Evolutionary conservation across 2,888 invertebrate genomes (phyloP), one percentile per base, ranked within the genome.

Genomic region (Chloroclystis v-ata): DNA sequence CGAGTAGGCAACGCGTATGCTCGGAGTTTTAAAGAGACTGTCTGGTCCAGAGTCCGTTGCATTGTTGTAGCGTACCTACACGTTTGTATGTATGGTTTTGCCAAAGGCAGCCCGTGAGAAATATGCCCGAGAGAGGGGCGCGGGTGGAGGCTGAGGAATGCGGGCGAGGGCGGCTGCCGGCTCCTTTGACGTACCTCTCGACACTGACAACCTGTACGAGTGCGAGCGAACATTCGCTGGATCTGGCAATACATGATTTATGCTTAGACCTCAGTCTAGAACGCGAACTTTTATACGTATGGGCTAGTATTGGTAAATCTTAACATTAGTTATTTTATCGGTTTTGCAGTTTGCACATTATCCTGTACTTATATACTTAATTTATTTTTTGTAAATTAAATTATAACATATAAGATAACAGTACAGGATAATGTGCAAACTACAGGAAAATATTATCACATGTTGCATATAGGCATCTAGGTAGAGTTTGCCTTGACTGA

Each of bases 81-180:
- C 10, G 7, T 20, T 14, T n/a, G 62, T 64, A 61, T 57, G 60
- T 53, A 57, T 78, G 78, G 78, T 73, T 77, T 84, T 76, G 84
- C 83, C 82, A 84, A 83, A 85, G 83, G 76, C 72, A 78, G 82
- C 68, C 84, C 87, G 88, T 88, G 88, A 87, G 88, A 88, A 87
- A 86, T 78, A 82, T 82, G 82, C 79, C 72, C 75, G 77, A 76
- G 76, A 72, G 75, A 80, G 69, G 72, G 70, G 74, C 70, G 75
- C 20, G 20, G 20, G 20, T 5, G 75, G 65, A 9, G 71, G 74
- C 71, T 70, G 3, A 20, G 84, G 85, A 84, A 84, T 84, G 85
- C 76, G 78, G 79, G 80, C 69, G 79, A 75, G 76, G 82, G 82
- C 82, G 83, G 78, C 67, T 42, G 85, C 83, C 84, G 85, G 87